Conservation (phyloP, 2,113 vertebrate genomes). For the Nicator chloris region DNA sequence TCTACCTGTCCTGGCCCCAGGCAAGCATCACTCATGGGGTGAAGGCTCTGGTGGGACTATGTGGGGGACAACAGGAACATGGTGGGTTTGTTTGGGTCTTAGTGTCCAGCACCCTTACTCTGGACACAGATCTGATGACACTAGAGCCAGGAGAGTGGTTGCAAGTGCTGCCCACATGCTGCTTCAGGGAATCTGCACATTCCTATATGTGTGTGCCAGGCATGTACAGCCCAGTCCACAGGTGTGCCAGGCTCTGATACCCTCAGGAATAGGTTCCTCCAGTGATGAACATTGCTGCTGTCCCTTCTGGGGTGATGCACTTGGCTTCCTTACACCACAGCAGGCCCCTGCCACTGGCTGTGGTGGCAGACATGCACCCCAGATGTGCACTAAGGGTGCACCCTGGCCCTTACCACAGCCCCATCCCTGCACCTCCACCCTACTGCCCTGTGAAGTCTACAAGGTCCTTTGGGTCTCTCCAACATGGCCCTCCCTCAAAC, state of each 20-base stretch:
- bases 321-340: background rate
- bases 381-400: background rate
- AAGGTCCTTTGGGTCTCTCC: background rate
- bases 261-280: background rate
- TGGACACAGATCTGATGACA: background rate
- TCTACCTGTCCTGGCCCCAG: background rate
- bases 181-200: background rate
- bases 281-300: background rate
- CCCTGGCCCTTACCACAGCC: background rate
- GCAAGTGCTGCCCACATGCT: background rate
- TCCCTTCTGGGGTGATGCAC: background rate
- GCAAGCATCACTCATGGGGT: background rate
- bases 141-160: background rate
- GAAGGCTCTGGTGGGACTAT: background rate
- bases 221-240: background rate
- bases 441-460: background rate
- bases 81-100: background rate
- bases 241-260: background rate
- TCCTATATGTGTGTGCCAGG: background rate
- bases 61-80: background rate
- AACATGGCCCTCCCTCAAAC: fast-evolving
- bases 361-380: fast-evolving
- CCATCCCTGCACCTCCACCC: background rate
- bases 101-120: background rate
- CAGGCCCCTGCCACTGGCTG: background rate